These are phyloP conservation scores for Ctena decussata DNA, from an alignment of 2,888 invertebrate genomes.

Conservation along the genomic window DNA sequence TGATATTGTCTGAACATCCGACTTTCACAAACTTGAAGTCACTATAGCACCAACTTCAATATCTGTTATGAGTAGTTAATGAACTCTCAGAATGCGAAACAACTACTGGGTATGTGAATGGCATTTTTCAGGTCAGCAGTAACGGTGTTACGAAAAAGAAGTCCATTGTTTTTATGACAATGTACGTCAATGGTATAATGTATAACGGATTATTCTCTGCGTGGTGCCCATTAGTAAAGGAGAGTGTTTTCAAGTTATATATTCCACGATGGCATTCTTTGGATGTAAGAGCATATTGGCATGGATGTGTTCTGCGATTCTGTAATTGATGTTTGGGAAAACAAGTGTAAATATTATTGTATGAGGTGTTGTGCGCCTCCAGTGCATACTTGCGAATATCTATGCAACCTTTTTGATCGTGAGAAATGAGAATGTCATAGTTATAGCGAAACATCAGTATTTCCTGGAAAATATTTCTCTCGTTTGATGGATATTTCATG, in stretches of 20 bases:
- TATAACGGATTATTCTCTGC: background rate
- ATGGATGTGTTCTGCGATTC: background rate
- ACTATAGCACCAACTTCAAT: too few species aligned
- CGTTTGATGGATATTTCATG: too few species aligned
- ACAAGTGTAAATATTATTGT: background rate
- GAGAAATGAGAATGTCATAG: background rate
- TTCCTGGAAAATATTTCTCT: too few species aligned
- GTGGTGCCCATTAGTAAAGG: background rate
- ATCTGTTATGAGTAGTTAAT: too few species aligned
- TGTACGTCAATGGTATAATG: background rate
- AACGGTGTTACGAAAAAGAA: background rate
- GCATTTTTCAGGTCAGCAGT: background rate
- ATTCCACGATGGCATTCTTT: background rate
- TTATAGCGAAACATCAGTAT: too few species aligned
- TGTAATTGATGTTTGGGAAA: background rate
- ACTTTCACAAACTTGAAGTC: too few species aligned
- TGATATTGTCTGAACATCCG: too few species aligned
- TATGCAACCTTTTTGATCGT: background rate
- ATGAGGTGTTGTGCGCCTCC: background rate
- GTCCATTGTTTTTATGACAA: background rate
- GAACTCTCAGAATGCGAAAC: too few species aligned
- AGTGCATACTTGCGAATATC: background rate
- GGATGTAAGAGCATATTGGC: background rate
- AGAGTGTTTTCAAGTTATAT: background rate
- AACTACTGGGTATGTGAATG: background rate